A percentile compares a stretch with the other conserved stretches of the same genome.
These are phyloP conservation scores for Gymnothorax javanicus DNA, from an alignment of 2,797 vertebrate genomes.

Conservation along the genomic window DNA sequence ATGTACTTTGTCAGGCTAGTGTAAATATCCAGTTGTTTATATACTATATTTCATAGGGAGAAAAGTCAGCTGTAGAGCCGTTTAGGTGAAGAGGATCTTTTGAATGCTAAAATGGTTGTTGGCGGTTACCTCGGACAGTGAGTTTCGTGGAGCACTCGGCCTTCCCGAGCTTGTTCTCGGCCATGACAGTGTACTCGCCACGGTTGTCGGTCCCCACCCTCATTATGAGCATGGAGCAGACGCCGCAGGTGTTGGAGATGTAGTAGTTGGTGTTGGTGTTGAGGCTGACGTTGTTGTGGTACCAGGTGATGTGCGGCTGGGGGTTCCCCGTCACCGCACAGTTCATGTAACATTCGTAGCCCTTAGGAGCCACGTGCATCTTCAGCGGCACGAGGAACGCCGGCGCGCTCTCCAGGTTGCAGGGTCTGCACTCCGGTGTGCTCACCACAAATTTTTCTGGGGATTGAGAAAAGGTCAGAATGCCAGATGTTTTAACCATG, in stretches of 20 bases:
- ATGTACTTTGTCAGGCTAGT: background rate
- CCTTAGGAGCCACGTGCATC: conserved; percentile 75
- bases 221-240: conserved; percentile 82
- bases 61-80: background rate
- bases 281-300: conserved; percentile 74
- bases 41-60: background rate
- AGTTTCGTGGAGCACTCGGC: conserved; percentile 75
- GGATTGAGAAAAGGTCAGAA: background rate
- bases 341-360: conserved; percentile 85
- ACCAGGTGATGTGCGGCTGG: conserved; percentile 80
- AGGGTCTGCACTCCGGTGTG: conserved; percentile 57
- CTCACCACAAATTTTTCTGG: conserved; percentile 68
- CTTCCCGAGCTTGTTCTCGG: conserved; percentile 75
- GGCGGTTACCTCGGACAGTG: conserved; percentile 73
- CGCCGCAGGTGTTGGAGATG: conserved; percentile 78
- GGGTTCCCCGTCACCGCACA: conserved; percentile 84
- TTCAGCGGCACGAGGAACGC: conserved; percentile 78
- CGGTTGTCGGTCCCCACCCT: conserved; percentile 69
- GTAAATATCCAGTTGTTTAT: background rate
- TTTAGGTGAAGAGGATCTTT: background rate
- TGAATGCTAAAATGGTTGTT: background rate
- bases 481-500: background rate
- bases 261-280: conserved; percentile 72
- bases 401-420: conserved; percentile 70
- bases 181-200: conserved; percentile 76